These are phyloP conservation scores for Dascillus cervinus DNA, from an alignment of 2,888 invertebrate genomes.

Conservation along the genomic window DNA sequence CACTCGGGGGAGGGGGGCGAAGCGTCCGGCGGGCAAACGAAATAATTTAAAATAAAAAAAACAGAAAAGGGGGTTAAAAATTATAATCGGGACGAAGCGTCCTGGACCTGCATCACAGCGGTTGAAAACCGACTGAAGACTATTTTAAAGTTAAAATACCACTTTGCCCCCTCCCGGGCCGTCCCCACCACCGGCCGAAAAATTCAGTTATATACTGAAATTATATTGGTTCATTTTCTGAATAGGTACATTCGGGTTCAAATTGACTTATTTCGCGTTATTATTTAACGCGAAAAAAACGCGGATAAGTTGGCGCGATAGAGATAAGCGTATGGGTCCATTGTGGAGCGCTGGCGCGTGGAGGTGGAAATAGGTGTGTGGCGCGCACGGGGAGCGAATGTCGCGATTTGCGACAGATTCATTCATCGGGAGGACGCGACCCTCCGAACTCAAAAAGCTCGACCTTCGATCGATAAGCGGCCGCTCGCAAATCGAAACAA, in stretches of 20 bases:
- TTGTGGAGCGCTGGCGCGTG: background rate
- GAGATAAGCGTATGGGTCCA: background rate
- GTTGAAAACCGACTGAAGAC: constrained; percentile 22
- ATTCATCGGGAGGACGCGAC: constrained; percentile 14
- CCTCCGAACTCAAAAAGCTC: too few relatives aligned
- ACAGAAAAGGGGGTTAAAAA: too few relatives aligned
- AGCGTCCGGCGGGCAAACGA: too few relatives aligned
- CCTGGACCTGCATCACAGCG: constrained; percentile 14
- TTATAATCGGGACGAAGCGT: too few relatives aligned
- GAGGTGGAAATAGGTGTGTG: background rate
- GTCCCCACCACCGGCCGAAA: constrained; percentile 22
- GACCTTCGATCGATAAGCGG: too few relatives aligned
- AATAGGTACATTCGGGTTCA: constrained; percentile 20
- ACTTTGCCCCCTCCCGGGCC: constrained; percentile 14
- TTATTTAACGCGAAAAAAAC: too few relatives aligned
- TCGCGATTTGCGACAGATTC: constrained; percentile 10
- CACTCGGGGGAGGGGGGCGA: too few relatives aligned
- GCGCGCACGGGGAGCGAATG: constrained; percentile 2
- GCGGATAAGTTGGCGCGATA: too few relatives aligned
- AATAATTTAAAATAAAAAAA: too few relatives aligned
- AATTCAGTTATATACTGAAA: constrained; percentile 27
- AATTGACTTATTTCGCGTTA: constrained; percentile 7
- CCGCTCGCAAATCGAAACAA: too few relatives aligned
- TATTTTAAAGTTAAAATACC: constrained; percentile 15
- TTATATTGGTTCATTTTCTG: constrained; percentile 26